A percentile compares a stretch with the other conserved stretches of the same genome.
Conservation (phyloP, 2,113 vertebrate species). For the Zosterops japonicus region DNA sequence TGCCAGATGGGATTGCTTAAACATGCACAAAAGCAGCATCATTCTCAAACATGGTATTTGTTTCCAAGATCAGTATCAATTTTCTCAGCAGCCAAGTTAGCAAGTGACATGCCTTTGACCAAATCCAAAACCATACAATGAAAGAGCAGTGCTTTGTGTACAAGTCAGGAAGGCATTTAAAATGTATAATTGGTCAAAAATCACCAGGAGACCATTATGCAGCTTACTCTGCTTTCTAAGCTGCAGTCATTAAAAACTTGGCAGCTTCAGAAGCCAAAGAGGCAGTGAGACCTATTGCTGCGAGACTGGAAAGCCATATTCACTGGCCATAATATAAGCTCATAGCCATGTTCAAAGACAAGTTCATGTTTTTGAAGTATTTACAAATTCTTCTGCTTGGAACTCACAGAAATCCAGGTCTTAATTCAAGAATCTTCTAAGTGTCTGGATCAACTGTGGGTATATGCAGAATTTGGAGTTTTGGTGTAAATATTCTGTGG, state of each 20-base stretch:
- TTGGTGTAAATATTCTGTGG: neutral
- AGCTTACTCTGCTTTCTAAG: neutral
- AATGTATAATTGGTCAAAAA: neutral
- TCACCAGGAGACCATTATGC: neutral
- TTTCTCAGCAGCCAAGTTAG: neutral
- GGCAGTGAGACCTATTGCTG: neutral
- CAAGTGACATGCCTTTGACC: neutral
- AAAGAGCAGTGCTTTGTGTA: neutral
- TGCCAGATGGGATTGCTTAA: neutral
- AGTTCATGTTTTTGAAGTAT: neutral
- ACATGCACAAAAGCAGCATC: neutral
- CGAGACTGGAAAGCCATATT: neutral
- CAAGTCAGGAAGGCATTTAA: neutral
- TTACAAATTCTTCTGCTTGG: neutral
- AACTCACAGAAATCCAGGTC: neutral
- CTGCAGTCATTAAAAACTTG: neutral
- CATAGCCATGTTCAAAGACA: neutral
- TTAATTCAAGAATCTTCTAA: neutral
- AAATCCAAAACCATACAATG: neutral
- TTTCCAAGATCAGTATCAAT: neutral
- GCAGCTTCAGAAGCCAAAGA: neutral
- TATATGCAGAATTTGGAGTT: neutral
- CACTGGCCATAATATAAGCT: neutral
- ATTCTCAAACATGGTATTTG: neutral
- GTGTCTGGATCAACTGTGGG: fast-evolving